Conservation (phyloP, 2,113 vertebrate species). For the Arvicanthis niloticus region DNA sequence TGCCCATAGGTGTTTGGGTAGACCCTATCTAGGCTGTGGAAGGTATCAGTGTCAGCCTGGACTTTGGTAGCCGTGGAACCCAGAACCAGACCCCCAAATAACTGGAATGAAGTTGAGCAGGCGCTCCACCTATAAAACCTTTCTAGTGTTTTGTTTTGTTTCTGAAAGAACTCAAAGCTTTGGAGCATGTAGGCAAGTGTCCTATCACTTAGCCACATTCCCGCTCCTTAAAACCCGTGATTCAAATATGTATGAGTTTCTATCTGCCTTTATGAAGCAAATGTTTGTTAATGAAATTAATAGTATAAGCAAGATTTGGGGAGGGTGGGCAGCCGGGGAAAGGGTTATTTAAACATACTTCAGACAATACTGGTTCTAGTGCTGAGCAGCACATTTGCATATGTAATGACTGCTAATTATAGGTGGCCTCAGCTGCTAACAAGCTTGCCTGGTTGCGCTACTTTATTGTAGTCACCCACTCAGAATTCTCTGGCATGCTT, state of each 20-base stretch:
- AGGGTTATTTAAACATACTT: slow-evolving; percentile 76
- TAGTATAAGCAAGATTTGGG: slow-evolving; percentile 74
- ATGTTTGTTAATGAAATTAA: slow-evolving; percentile 74
- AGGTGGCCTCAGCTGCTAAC: slow-evolving; percentile 77
- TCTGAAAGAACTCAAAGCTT: neutral
- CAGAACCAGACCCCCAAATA: neutral
- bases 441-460: slow-evolving; percentile 65
- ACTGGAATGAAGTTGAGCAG: neutral
- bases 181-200: neutral
- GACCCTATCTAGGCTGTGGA: neutral
- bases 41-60: neutral
- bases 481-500: slow-evolving; percentile 57
- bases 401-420: slow-evolving; percentile 76
- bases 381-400: slow-evolving; percentile 72
- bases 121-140: neutral
- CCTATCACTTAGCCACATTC: neutral
- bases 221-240: neutral
- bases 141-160: neutral
- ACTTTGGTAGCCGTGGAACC: neutral
- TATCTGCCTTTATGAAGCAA: slow-evolving; percentile 59
- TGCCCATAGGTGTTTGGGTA: neutral
- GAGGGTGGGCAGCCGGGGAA: slow-evolving; percentile 58
- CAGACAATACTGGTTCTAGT: slow-evolving; percentile 58
- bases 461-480: slow-evolving; percentile 63
- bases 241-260: slow-evolving; percentile 32